Evolutionary conservation across 2,113 vertebrate species (phyloP).

Genomic region (Polypterus senegalus): DNA sequence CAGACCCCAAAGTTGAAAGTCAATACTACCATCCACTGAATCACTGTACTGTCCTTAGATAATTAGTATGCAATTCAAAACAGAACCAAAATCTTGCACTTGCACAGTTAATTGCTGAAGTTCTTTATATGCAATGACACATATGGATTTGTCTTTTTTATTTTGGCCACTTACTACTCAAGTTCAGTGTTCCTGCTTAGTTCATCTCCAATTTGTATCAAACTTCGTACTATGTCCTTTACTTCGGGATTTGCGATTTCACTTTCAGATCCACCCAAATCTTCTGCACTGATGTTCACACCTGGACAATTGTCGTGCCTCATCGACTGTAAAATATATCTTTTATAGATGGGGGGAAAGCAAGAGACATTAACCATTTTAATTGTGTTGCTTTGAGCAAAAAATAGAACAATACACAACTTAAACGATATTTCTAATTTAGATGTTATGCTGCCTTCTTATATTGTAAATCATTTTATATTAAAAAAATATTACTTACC

Average conservation of each 20-base stretch:
- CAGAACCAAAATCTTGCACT: too few relatives aligned
- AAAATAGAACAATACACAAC: too few relatives aligned
- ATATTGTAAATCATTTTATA: too few relatives aligned
- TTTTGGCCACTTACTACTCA: slow-evolving; percentile 30
- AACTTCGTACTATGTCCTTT: slow-evolving; percentile 46
- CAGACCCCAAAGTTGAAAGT: too few relatives aligned
- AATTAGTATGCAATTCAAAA: too few relatives aligned
- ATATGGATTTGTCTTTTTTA: neutral
- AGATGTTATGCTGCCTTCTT: too few relatives aligned
- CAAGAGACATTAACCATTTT: too few relatives aligned
- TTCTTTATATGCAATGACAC: neutral
- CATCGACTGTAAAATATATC: slow-evolving; percentile 44
- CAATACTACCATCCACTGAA: too few relatives aligned
- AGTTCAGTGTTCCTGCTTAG: slow-evolving; percentile 47
- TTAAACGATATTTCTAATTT: too few relatives aligned
- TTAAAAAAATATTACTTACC: too few relatives aligned
- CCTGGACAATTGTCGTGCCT: slow-evolving; percentile 28
- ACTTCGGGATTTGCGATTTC: slow-evolving; percentile 43
- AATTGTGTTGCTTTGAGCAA: too few relatives aligned
- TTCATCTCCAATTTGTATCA: slow-evolving; percentile 45
- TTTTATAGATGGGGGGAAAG: slow-evolving; percentile 9
- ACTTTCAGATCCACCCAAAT: slow-evolving; percentile 39
- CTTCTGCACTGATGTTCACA: slow-evolving; percentile 28
- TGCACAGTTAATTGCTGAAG: neutral
- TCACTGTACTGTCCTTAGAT: too few relatives aligned